A percentile compares a stretch with the other conserved stretches of the same genome.
These are phyloP conservation scores for Aphelinus atriplicis DNA, from an alignment of 1,140 invertebrate genomes.

Conservation along the genomic window DNA sequence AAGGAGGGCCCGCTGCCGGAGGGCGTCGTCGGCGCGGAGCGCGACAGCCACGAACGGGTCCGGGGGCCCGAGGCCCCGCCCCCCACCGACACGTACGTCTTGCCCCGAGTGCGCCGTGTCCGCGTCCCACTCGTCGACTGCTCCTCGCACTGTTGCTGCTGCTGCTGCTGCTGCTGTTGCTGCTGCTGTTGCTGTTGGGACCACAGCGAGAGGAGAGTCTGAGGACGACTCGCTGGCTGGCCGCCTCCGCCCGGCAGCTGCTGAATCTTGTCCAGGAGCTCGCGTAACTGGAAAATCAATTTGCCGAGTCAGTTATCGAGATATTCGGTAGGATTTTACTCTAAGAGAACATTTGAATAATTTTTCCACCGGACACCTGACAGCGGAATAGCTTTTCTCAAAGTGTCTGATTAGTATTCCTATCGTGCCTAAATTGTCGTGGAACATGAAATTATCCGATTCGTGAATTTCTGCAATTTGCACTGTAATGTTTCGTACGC, in stretches of 20 bases:
- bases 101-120: slow-evolving; percentile 51
- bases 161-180: not conserved
- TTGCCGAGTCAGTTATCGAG: too few species aligned
- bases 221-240: slow-evolving; percentile 51
- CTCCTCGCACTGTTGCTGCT: not conserved
- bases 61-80: not conserved
- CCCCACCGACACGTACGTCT: slow-evolving; percentile 62
- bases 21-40: slow-evolving; percentile 81
- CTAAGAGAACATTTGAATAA: too few species aligned
- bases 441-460: too few species aligned
- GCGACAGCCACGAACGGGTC: slow-evolving; percentile 72
- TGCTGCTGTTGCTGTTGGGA: slow-evolving; percentile 1
- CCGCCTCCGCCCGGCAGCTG: slow-evolving; percentile 67
- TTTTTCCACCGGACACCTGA: too few species aligned
- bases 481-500: too few species aligned
- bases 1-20: slow-evolving; percentile 59
- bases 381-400: too few species aligned
- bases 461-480: too few species aligned
- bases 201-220: slow-evolving; percentile 51
- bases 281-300: slow-evolving; percentile 61
- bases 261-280: slow-evolving; percentile 76
- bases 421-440: not conserved
- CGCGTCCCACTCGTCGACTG: not conserved
- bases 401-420: not conserved
- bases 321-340: too few species aligned